These are phyloP conservation scores for Lysandra coridon DNA, from an alignment of 2,888 invertebrate genomes.

Conservation along the genomic window DNA sequence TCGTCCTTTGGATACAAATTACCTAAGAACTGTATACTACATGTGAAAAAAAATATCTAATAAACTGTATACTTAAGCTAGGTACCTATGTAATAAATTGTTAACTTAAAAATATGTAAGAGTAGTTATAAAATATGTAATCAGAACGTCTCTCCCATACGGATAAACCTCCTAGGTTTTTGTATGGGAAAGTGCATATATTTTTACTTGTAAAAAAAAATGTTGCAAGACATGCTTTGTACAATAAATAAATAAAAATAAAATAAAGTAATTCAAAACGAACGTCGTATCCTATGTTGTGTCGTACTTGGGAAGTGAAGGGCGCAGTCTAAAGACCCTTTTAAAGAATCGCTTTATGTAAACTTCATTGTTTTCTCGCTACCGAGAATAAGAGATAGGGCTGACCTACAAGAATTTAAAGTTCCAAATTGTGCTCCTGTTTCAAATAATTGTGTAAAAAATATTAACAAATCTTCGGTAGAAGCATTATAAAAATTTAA, in stretches of 20 bases:
- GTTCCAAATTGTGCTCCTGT: constrained; percentile 28
- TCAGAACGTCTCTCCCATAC: too few species aligned
- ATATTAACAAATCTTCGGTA: neutral
- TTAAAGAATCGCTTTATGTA: constrained; percentile 35
- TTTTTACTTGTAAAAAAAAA: too few species aligned
- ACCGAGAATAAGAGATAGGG: constrained; percentile 33
- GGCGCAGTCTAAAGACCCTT: constrained; percentile 34
- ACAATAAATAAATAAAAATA: too few species aligned
- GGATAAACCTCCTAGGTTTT: too few species aligned
- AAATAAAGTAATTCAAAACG: constrained; percentile 33
- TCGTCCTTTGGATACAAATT: constrained; percentile 30
- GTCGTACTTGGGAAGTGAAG: constrained; percentile 35
- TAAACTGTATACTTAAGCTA: too few species aligned
- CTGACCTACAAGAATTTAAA: constrained; percentile 35
- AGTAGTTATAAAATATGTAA: too few species aligned
- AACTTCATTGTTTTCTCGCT: constrained; percentile 30
- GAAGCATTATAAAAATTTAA: neutral
- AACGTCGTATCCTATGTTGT: constrained; percentile 35
- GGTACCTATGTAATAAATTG: too few species aligned
- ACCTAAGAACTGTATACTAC: too few species aligned
- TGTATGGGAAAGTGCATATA: too few species aligned
- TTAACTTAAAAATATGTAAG: too few species aligned
- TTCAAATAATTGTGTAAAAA: constrained; percentile 26
- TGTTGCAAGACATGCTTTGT: too few species aligned
- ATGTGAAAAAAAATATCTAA: too few species aligned